Base-by-base conservation (phyloP, 1,140 invertebrate genomes). In the Bursaphelenchus mucronatus region DNA sequence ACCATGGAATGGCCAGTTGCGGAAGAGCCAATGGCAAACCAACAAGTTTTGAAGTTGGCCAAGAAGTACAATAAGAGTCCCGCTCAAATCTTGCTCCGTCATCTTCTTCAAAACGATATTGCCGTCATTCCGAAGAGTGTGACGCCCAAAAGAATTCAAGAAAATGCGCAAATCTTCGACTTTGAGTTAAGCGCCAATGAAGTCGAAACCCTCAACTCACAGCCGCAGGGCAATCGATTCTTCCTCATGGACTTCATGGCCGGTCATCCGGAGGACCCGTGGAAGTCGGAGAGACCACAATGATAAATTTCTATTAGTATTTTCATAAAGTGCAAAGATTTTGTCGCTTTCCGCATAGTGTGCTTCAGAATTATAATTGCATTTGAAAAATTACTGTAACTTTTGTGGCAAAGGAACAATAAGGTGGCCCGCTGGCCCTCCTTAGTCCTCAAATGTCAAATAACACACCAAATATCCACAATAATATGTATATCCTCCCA, bases 41-140 rank as follows among this genome's bases (percentile, higher is more conserved):
- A 84, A 8, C 74, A 80, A 5, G 85, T 90, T 3, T 76, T 73
- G 44, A 70, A 82, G 53, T 83, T 90, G 50, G 86, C 88, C 7
- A 71, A 81, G 10, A 84, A 86, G 70, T 78, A 87, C 41, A 76
- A 84, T 0, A 86, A 86, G 71, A 83, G 85, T 8, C 81, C 86
- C 50, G 86, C 87, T 9, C 88, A 90, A 82, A 82, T 91, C 52
- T 39, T 62, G n/a, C 39, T 73, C 9, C 30, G 65, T 8, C 63
- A 76, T 41, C n/a, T 72, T n/a, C 44, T 70, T 39, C 80, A 84
- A 58, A 74, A 80, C 50, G 79, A 76, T 8, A 70, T 82, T 39
- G 67, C 71, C 15, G 70, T 83, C 11, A 81, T 85, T 68, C 83
- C 83, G 46, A 84, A 84, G 56, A 82, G 79, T 41, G 68, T 76